Evolutionary conservation across 2,113 vertebrate genomes (phyloP), one percentile per base, ranked within the genome.

Genomic region (Paraplagusia blochii): DNA sequence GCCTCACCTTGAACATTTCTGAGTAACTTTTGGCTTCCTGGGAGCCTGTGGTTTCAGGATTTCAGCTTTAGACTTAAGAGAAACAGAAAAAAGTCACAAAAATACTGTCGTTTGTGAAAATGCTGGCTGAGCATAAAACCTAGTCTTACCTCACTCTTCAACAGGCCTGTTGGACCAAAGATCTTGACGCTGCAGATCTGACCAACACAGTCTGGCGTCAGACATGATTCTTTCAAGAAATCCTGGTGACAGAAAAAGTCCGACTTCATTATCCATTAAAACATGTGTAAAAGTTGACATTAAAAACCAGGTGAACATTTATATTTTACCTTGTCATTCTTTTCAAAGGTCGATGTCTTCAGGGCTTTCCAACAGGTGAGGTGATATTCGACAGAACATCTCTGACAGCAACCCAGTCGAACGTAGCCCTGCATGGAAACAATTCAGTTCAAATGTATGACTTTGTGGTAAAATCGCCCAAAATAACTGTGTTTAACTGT

Each of bases 331-430:
- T 96, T 99, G 82, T 98, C 94, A 57, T 83, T 95, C 87, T 92
- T 98, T 80, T 99, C 94, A 69, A 75, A 94, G 4, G 19, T 76
- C 0, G 79, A 18, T 1, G 90, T 70, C 87, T 97, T 99, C 48
- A 95, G 59, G 50, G 88, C 93, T 66, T 97, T 99, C 97, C 96
- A 99, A 74, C 97, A 99, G 77, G 66, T 89, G 14, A 92, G 90
- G 69, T 99, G 97, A 80, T 94, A 98, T 49, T 98, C 95, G 53
- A 99, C 85, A 13, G 76, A 88, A 77, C 97, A 99, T 9, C 71
- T 89, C 53, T 94, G 90, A 75, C 92, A 93, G 85, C 97, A 99
- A 69, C 74, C 77, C 58, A 95, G 63, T 17, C 90, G 88, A 82
- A 98, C 93, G 84, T 94, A 99, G 55, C 97, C 97, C 97, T 99